Evolutionary conservation across 2,888 invertebrate genomes (phyloP).

Genomic region (Epistrophe grossulariae): DNA sequence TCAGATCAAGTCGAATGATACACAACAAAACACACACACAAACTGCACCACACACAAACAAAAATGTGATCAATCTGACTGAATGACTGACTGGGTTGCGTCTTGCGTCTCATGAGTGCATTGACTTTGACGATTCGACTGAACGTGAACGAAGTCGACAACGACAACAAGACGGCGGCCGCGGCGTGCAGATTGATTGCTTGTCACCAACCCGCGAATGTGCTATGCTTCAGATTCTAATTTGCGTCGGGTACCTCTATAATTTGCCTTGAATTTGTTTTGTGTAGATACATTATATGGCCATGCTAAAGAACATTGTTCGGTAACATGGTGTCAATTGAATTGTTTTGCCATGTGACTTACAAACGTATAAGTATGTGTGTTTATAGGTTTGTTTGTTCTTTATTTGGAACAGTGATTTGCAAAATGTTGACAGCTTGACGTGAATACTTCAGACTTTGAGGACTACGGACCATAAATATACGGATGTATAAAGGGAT

Average conservation of each 20-base stretch:
- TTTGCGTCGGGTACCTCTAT: conserved; percentile 67
- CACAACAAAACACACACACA: conserved; percentile 6
- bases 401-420: conserved; percentile 68
- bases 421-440: conserved; percentile 71
- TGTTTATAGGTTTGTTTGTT: conserved; percentile 20
- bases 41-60: conserved; percentile 1
- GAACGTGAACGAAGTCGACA: conserved; percentile 52
- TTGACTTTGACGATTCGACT: conserved; percentile 72
- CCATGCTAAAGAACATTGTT: conserved; percentile 62
- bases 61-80: conserved; percentile 26
- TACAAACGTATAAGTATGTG: neutral
- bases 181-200: conserved; percentile 61
- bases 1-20: conserved; percentile 54
- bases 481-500: conserved; percentile 10
- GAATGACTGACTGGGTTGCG: conserved; percentile 19
- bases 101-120: conserved; percentile 47
- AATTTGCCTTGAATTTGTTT: conserved; percentile 70
- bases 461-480: conserved; percentile 36
- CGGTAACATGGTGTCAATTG: conserved; percentile 72
- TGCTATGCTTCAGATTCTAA: conserved; percentile 62
- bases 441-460: conserved; percentile 56
- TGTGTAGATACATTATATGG: conserved; percentile 30
- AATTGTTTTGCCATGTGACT: conserved; percentile 65
- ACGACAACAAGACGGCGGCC: conserved; percentile 46
- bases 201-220: conserved; percentile 63